These are phyloP conservation scores for Colostygia pectinataria DNA, from an alignment of 2,888 invertebrate genomes.

Conservation along the genomic window DNA sequence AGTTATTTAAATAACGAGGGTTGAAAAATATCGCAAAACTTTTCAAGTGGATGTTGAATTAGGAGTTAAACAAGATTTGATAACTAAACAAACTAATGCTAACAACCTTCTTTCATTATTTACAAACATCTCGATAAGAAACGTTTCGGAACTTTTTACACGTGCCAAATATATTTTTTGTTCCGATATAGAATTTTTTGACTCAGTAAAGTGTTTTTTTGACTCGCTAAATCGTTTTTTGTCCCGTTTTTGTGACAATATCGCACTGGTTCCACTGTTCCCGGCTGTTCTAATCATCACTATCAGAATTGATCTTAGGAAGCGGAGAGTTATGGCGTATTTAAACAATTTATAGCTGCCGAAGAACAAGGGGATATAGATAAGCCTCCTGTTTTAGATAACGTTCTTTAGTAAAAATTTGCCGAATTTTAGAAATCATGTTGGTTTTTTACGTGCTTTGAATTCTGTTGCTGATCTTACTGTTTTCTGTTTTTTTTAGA, in stretches of 20 bases:
- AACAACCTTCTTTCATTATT: conserved; percentile 71
- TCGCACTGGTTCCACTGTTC: conserved; percentile 47
- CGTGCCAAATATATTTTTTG: conserved; percentile 47
- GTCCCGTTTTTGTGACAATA: conserved; percentile 23
- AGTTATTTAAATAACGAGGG: no score
- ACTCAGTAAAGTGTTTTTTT: conserved; percentile 13
- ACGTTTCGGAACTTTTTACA: conserved; percentile 58
- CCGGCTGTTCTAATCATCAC: conserved; percentile 77
- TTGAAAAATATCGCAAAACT: neutral
- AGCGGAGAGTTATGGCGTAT: conserved; percentile 79
- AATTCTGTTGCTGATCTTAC: conserved; percentile 6
- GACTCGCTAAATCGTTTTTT: conserved; percentile 15
- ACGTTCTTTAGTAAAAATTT: conserved; percentile 53
- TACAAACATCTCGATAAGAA: conserved; percentile 70
- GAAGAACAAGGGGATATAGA: conserved; percentile 68
- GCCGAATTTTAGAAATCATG: conserved; percentile 48
- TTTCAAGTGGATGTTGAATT: conserved; percentile 5
- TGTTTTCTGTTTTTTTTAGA: neutral
- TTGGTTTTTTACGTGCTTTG: conserved; percentile 2
- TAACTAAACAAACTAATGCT: conserved; percentile 50
- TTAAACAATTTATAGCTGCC: conserved; percentile 77
- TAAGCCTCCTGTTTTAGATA: conserved; percentile 71
- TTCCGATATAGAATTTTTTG: conserved; percentile 12
- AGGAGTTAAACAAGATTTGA: conserved; percentile 19
- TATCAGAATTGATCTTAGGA: conserved; percentile 70